A percentile compares a stretch with the other conserved stretches of the same genome.
Evolutionary conservation across 2,797 vertebrate genomes (phyloP).

Genomic region (Acrossocheilus wenchowensis): DNA sequence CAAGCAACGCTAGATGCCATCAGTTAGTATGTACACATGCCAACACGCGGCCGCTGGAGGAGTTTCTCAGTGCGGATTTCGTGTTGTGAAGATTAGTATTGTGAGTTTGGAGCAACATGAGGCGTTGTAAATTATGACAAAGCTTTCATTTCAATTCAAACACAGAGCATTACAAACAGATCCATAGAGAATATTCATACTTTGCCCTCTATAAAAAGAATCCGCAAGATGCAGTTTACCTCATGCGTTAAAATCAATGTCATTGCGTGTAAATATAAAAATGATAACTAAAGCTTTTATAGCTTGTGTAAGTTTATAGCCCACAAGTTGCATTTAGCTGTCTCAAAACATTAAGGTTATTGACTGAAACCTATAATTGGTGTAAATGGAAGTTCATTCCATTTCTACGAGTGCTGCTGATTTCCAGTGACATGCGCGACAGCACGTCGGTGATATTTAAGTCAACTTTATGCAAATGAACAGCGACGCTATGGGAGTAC

Average conservation of each 20-base stretch:
- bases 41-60: too few relatives aligned
- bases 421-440: background rate
- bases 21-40: too few relatives aligned
- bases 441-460: slow-evolving; percentile 5
- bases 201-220: background rate
- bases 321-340: background rate
- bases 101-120: background rate
- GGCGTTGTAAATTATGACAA: background rate
- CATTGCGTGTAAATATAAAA: background rate
- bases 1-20: too few relatives aligned
- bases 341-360: background rate
- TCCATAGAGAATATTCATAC: background rate
- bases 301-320: background rate
- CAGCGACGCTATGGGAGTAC: background rate
- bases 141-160: background rate
- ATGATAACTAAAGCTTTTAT: background rate
- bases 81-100: background rate
- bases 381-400: background rate
- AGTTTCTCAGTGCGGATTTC: too few relatives aligned
- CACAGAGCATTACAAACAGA: background rate
- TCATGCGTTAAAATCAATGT: background rate
- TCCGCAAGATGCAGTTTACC: background rate
- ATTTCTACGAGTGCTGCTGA: background rate
- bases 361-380: background rate
- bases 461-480: slow-evolving; percentile 6